Base-by-base conservation (phyloP, 2,113 vertebrate species). In the Mormyrus lacerda region DNA sequence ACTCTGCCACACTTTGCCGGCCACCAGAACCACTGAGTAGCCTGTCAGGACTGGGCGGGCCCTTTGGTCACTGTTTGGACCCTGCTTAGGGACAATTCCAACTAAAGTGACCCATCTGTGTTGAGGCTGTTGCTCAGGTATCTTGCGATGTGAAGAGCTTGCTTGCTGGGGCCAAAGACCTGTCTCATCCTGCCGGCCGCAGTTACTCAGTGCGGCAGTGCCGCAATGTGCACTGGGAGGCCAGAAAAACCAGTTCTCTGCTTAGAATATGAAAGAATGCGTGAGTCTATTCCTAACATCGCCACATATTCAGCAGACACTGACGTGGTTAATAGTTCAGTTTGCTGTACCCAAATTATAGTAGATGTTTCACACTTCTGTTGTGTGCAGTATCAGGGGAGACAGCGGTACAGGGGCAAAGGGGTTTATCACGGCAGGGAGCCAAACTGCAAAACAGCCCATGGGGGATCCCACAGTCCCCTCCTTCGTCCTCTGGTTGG, bases 181-280 rank as follows among this genome's bases (percentile, higher is more conserved):
- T 88, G 88, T 79, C 87, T 48, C 17, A 47, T 88, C 88, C 47
- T 88, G 88, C 45, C 50, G 0, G 7, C 24, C 13, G 3, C 7
- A 4, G 44, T 79, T 79, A 31, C 27, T 35, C 69, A 47, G 24
- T 53, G 47, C 44, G n/a, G 44, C 27, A 44, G 17, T 88, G 61
- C 13, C 47, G 0, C n/a, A 13, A 31, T 27, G 44, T 76, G 69
- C 69, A 31, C 31, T n/a, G 1, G 11, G 7, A 76, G 65, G 45
- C 65, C 69, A 51, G 88, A 88, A 76, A 88, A 88, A 88, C 88
- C 88, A 48, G 88, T 88, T 88, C 45, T 88, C 45, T 51, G 6
- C n/a, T 48, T 48, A 27, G 44, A 88, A 48, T 79, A 65, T 48
- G n/a, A 35, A 76, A 88, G 50, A 51, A 86, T 21, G 27, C 24